Percentiles rank a stretch among this genome's conserved stretches.
Conservation (phyloP, 2,888 invertebrate genomes). For the Dryobota labecula region DNA sequence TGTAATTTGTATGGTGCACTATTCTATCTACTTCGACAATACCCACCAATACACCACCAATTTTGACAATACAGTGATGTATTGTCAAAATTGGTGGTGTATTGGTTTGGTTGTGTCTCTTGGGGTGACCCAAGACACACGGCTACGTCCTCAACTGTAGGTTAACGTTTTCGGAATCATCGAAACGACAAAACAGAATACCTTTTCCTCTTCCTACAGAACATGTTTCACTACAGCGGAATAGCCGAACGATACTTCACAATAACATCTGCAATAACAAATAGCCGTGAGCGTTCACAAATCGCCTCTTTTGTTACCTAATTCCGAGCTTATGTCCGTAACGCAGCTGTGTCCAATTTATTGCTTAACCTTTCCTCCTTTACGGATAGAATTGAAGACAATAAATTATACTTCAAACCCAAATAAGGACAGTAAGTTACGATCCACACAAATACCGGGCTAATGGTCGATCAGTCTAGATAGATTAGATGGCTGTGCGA, state of each 20-base stretch:
- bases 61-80: too few species aligned
- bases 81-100: too few species aligned
- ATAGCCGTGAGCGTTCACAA: constrained; percentile 79
- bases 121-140: neutral
- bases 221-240: constrained; percentile 16
- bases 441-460: constrained; percentile 80
- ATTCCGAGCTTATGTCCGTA: constrained; percentile 86
- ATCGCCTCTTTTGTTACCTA: constrained; percentile 87
- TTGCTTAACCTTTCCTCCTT: constrained; percentile 88
- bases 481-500: constrained; percentile 79
- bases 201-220: constrained; percentile 21
- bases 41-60: too few species aligned
- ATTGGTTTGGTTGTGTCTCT: too few species aligned
- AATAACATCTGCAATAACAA: constrained; percentile 68
- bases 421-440: constrained; percentile 88
- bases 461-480: constrained; percentile 85
- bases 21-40: too few species aligned
- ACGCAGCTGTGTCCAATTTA: constrained; percentile 87
- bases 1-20: too few species aligned
- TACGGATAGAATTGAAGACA: constrained; percentile 89
- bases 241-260: constrained; percentile 49
- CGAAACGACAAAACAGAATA: neutral
- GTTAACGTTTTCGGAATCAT: neutral
- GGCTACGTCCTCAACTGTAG: neutral
- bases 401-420: constrained; percentile 90